These are phyloP conservation scores for Papilio polyxenes DNA, from an alignment of 1,140 invertebrate species.

Conservation along the genomic window DNA sequence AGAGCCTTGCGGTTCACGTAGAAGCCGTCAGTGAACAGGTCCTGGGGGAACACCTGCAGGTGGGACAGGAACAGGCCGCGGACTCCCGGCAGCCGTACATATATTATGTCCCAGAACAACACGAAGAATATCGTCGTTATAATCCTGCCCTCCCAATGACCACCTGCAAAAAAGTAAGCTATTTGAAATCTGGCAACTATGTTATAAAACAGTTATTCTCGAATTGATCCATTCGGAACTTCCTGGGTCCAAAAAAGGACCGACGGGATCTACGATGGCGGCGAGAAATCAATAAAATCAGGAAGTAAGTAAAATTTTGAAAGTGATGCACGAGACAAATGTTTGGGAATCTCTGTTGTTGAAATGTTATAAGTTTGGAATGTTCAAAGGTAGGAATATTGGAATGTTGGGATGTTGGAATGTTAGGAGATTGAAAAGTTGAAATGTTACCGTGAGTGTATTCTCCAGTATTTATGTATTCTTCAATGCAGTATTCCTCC, in stretches of 20 bases:
- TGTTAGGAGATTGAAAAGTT: background rate
- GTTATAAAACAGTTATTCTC: background rate
- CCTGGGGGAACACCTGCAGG: constrained; percentile 86
- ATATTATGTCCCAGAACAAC: constrained; percentile 90
- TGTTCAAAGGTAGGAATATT: no score
- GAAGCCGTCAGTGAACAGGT: constrained; percentile 85
- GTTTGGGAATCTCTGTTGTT: no score
- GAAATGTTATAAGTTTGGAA: background rate
- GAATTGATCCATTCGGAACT: background rate
- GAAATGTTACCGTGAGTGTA: constrained; percentile 61
- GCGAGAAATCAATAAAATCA: no score
- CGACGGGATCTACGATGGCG: no score
- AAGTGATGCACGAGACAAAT: no score
- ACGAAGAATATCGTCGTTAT: constrained; percentile 84
- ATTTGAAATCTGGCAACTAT: background rate
- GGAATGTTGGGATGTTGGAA: background rate
- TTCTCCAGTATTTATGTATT: constrained; percentile 54
- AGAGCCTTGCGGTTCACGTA: constrained; percentile 81
- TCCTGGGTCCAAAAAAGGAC: no score
- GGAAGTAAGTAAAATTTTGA: no score
- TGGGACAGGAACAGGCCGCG: constrained; percentile 84
- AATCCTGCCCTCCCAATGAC: constrained; percentile 87
- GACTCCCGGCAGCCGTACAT: constrained; percentile 77
- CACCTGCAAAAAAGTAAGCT: constrained; percentile 56
- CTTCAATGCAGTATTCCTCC: constrained; percentile 59